A percentile compares a stretch with the other conserved stretches of the same genome.
Evolutionary conservation across 2,888 invertebrate genomes (phyloP).

Genomic region (Agrotis ipsilon): DNA sequence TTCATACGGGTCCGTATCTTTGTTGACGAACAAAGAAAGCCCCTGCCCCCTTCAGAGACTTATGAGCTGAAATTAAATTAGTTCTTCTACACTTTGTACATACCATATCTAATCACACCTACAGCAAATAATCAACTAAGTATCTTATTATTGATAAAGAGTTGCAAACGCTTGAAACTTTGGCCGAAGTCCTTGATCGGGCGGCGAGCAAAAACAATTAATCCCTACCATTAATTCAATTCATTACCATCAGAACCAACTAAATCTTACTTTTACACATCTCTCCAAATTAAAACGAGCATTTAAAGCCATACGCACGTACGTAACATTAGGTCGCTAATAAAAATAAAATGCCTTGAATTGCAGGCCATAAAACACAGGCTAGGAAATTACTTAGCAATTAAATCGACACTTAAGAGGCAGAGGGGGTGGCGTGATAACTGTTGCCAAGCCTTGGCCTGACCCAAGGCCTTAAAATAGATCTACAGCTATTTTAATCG

Average conservation of each 20-base stretch:
- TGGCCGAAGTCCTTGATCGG: too few species aligned
- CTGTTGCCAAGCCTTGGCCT: neutral
- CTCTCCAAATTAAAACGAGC: constrained; percentile 24
- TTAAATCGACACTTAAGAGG: constrained; percentile 57
- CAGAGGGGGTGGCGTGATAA: constrained; percentile 30
- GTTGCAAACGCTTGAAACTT: too few species aligned
- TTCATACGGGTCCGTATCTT: too few species aligned
- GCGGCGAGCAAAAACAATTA: too few species aligned
- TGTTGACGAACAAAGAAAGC: too few species aligned
- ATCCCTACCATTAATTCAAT: neutral
- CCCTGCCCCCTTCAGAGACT: too few species aligned
- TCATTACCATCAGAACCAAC: neutral
- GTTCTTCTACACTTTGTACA: too few species aligned
- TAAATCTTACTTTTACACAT: constrained; percentile 9
- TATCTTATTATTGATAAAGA: too few species aligned
- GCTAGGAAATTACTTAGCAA: constrained; percentile 52
- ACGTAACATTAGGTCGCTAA: constrained; percentile 21
- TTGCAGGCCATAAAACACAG: constrained; percentile 49
- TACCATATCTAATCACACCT: too few species aligned
- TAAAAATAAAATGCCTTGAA: constrained; percentile 54
- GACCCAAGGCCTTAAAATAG: neutral
- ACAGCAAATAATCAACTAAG: too few species aligned
- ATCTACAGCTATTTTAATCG: neutral
- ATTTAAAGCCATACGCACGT: constrained; percentile 30
- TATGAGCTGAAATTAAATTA: too few species aligned